phyloP scores from a whole-genome alignment of 2,888 invertebrate species.

The Stenodema calcarata region DNA sequence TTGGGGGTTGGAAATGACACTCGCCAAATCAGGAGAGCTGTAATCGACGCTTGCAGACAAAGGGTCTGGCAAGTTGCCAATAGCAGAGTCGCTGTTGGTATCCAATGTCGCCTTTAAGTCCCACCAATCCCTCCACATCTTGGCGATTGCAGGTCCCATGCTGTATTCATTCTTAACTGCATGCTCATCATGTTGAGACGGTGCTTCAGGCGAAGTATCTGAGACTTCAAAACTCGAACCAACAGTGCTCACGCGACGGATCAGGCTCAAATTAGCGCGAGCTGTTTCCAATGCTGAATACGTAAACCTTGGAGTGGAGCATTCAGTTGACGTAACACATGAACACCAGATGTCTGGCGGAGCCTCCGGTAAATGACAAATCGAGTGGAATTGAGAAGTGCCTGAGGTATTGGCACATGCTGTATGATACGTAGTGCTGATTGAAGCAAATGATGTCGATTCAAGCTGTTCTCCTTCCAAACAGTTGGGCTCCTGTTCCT shows the following conservation, averaged over 20 bases:
- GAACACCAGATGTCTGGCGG: background rate
- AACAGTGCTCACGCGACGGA: background rate
- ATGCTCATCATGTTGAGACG: background rate
- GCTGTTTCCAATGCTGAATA: background rate
- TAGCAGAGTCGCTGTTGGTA: background rate
- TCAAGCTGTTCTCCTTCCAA: background rate
- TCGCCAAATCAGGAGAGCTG: background rate
- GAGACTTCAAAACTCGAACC: background rate
- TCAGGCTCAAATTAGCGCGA: background rate
- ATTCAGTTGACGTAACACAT: background rate
- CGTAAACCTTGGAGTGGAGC: background rate
- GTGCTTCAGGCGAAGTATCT: background rate
- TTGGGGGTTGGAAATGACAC: background rate
- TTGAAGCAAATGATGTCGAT: background rate
- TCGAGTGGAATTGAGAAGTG: background rate
- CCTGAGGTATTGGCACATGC: background rate
- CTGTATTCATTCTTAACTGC: background rate
- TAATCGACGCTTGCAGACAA: background rate
- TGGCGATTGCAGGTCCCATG: too few species aligned
- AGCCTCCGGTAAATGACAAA: background rate
- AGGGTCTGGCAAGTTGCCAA: background rate
- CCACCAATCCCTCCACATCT: background rate
- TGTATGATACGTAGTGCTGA: background rate
- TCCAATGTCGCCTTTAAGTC: background rate
- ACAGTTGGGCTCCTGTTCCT: background rate